Base-by-base conservation (phyloP, 2,797 vertebrate species). In the Holocentrus rufus region DNA sequence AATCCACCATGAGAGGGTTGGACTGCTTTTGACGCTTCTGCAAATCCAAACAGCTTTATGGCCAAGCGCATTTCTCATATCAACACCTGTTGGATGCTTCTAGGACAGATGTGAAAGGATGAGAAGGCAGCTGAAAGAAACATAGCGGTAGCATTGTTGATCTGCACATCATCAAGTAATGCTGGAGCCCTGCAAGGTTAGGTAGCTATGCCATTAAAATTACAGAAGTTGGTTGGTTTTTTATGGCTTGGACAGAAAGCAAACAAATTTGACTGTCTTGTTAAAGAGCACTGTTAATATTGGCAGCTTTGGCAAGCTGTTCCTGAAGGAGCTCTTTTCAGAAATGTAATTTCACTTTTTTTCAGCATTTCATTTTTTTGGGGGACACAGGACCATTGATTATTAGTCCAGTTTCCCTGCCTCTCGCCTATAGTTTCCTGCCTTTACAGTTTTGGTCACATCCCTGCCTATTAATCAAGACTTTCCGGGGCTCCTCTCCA, bases 301-400 rank as follows among this genome's bases (percentile, higher is more conserved):
- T 74, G 64, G 61, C 30, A 30, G 31, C 47, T 70, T 17, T 69
- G 27, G 36, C 36, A 66, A 52, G 0, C 36, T 46, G 36, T 42
- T 9, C 58, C 65, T 64, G 0, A 69, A 69, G 18, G 27, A 34
- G 15, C 18, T 68, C 20, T 46, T 18, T 31, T 65, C 50, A 39
- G 58, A 59, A 20, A 54, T 42, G 18, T 44, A 42, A 18, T 42
- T 3, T 27, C 13, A 7, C 17, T n/a, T 60, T 18, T 42, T 31
- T 42, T 22, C 1, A 25, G 58, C n/a, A 25, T 42, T 23, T 23
- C 39, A 30, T 3, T 5, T 18, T 61, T 36, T 47, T 56, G 13
- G 15, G 4, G 23, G 9, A 65, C 10, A 20, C 18, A 1, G 31
- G 63, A 47, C 13, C 17, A 49, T 36, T 77, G 36, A 58, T 18